phyloP scores from a whole-genome alignment of 2,797 vertebrate genomes.

The Peromyscus melanophrys region DNA sequence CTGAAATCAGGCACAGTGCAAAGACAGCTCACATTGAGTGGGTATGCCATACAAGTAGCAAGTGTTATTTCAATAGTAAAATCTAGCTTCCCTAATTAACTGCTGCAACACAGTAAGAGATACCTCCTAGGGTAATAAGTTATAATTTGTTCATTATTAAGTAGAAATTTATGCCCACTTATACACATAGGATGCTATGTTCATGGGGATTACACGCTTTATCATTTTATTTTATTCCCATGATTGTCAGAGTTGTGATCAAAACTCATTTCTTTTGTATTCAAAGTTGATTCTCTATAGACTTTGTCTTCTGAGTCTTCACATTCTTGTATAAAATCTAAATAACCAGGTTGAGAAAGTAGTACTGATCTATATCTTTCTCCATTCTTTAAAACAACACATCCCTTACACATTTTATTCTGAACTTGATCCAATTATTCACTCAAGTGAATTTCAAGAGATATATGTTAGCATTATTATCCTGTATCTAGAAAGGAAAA shows the following conservation, averaged over 20 bases:
- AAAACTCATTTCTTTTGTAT: conserved; percentile 17
- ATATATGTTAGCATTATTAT: neutral
- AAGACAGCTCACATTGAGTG: neutral
- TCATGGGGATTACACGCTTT: neutral
- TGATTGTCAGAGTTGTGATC: neutral
- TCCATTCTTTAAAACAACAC: neutral
- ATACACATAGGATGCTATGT: neutral
- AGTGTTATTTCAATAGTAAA: neutral
- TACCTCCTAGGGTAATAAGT: neutral
- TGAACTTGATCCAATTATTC: neutral
- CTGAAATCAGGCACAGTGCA: neutral
- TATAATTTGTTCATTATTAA: neutral
- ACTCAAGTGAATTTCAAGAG: neutral
- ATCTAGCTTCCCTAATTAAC: neutral
- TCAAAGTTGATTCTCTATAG: neutral
- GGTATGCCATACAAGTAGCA: neutral
- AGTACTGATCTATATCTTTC: neutral
- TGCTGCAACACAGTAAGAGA: neutral
- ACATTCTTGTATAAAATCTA: neutral
- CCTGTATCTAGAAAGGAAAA: neutral
- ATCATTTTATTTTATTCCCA: neutral
- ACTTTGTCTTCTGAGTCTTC: neutral
- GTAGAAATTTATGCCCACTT: neutral
- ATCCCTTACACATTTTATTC: neutral
- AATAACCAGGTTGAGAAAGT: neutral